Conservation (phyloP, 2,113 vertebrate species). For the Gopherus flavomarginatus region DNA sequence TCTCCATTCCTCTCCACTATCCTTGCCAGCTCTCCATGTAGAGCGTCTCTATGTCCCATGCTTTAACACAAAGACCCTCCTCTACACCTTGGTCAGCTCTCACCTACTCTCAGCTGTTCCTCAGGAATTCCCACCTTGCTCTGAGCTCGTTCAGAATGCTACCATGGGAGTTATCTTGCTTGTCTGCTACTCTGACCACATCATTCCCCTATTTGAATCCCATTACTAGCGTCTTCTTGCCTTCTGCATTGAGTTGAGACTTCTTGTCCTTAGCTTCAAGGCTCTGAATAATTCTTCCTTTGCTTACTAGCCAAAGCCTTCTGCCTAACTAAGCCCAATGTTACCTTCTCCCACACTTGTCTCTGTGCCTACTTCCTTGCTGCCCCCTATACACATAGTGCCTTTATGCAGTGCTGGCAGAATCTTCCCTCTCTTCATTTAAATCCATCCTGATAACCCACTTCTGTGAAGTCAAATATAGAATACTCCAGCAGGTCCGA, state of each 20-base stretch:
- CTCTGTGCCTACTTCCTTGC: accelerated
- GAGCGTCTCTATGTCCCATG: not conserved
- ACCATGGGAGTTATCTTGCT: accelerated
- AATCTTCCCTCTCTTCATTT: not conserved
- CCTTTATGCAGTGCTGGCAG: not conserved
- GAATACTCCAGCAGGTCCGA: not conserved
- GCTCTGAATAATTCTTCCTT: not conserved
- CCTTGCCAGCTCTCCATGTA: not conserved
- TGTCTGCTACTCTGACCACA: not conserved
- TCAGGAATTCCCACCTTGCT: not conserved
- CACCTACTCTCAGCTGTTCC: accelerated
- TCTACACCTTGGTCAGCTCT: not conserved
- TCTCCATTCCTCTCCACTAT: not conserved
- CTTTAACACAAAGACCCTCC: not conserved
- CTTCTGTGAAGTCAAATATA: not conserved
- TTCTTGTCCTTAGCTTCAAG: accelerated
- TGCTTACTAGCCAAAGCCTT: not conserved
- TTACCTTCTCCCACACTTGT: not conserved
- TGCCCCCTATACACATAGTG: not conserved
- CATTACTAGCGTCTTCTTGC: accelerated
- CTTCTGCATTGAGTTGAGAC: accelerated
- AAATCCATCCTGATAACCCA: not conserved
- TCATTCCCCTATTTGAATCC: not conserved
- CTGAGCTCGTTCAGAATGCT: not conserved
- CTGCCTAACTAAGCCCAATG: accelerated